Evolutionary conservation across 2,113 vertebrate species (phyloP), one percentile per base, ranked within the genome.

Genomic region (Setophaga coronata): DNA sequence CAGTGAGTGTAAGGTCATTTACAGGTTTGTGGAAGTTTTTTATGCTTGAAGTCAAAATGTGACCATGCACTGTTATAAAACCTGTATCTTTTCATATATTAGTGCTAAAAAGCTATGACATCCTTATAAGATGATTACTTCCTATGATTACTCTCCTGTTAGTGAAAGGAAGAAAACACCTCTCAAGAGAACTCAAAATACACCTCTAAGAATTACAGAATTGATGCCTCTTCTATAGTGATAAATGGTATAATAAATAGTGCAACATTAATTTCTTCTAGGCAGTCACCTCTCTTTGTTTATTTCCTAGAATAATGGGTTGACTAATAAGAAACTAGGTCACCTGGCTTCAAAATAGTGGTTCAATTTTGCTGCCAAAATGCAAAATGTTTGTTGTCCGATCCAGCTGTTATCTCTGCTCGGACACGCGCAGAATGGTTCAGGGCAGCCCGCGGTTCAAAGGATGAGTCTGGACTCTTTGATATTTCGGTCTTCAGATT

Each of bases 51-150:
- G 10, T 34, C 1, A 80, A 66, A 71, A 53, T 15, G 4, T 57
- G 36, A 62, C 29, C 3, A 40, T 8, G 2, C 0, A 3, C 1
- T 40, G 13, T n/a, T 72, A 28, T 48, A 72, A 77, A 48, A 33
- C 16, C 7, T 24, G 2, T 24, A 12, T 18, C 6, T 60, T 48
- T 38, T 24, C 9, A 40, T 26, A 16, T 16, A 26, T 40, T 67
- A 7, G 9, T 57, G 16, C 1, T 36, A 16, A 62, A 81, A 34
- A 67, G 1, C 3, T 14, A 36, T 42, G 4, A 6, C 18, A 61
- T 38, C 2, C 8, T 8, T 29, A 7, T 12, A 48, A 31, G 8
- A 24, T 40, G 5, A 34, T 33, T 5, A 31, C 3, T 57, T 64
- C 12, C 18, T 57, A 8, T 33, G 6, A 24, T n/a, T 76, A 47